phyloP scores from a whole-genome alignment of 2,113 vertebrate genomes.

The Pyxicephalus adspersus region DNA sequence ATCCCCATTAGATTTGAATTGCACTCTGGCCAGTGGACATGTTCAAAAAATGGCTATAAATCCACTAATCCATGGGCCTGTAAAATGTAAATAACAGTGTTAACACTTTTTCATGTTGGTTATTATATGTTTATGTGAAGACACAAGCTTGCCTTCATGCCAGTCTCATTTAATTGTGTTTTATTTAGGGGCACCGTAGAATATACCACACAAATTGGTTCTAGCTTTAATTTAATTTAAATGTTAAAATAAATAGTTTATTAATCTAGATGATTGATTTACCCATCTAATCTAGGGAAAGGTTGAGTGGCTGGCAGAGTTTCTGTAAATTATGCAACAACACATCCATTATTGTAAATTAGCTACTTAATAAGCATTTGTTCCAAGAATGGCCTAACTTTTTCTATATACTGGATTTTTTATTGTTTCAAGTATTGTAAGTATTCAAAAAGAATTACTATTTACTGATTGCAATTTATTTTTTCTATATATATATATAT shows the following conservation, averaged over 20 bases:
- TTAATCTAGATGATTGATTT: not conserved
- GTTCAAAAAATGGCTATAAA: too few relatives aligned
- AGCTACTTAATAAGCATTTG: not conserved
- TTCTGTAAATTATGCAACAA: slow-evolving; percentile 5
- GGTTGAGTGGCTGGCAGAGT: not conserved
- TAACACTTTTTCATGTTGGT: too few relatives aligned
- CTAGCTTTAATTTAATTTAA: not conserved
- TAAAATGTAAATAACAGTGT: too few relatives aligned
- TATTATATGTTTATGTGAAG: too few relatives aligned
- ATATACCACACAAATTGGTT: not conserved
- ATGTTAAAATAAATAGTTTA: slow-evolving; percentile 1
- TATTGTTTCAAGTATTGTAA: too few relatives aligned
- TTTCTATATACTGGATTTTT: not conserved
- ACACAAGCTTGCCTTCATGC: too few relatives aligned
- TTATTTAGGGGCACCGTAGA: not conserved
- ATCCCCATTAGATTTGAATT: too few relatives aligned
- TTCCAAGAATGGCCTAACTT: not conserved
- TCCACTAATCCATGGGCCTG: too few relatives aligned
- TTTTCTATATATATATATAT: too few relatives aligned
- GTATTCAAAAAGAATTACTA: too few relatives aligned
- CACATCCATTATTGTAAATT: not conserved
- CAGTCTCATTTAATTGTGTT: too few relatives aligned
- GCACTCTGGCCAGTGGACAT: too few relatives aligned
- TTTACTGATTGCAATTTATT: not conserved
- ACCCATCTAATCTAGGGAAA: not conserved